Evolutionary conservation across 1,140 invertebrate genomes (phyloP).

Genomic region (Luehdorfia chinensis): DNA sequence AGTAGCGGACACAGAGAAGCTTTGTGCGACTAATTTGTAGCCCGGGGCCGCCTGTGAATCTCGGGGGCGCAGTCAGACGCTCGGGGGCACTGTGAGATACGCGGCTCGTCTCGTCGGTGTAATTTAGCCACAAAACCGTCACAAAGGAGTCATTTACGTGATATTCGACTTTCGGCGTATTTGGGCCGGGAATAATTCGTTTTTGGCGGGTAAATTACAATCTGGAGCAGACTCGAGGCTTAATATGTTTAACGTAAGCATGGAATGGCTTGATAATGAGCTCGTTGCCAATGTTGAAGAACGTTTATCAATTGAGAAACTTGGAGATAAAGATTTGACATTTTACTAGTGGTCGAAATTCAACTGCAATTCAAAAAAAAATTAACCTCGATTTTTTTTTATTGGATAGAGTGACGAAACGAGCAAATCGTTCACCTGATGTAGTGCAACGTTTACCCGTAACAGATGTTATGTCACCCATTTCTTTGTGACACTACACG

Average conservation of each 20-base stretch:
- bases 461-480: too few species aligned
- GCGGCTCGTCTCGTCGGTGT: neutral
- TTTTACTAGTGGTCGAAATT: too few species aligned
- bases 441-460: too few species aligned
- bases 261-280: neutral
- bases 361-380: too few species aligned
- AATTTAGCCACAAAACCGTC: conserved; percentile 20
- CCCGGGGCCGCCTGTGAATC: conserved; percentile 19
- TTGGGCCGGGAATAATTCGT: conserved; percentile 24
- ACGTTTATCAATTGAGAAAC: too few species aligned
- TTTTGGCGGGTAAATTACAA: conserved; percentile 20
- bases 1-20: conserved; percentile 31
- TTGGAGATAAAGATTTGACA: too few species aligned
- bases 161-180: conserved; percentile 23
- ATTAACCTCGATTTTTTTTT: too few species aligned
- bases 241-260: neutral
- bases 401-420: too few species aligned
- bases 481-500: too few species aligned
- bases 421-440: too few species aligned
- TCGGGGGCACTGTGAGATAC: neutral
- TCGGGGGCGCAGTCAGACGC: neutral
- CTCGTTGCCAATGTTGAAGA: neutral
- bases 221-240: neutral
- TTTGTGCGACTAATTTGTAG: conserved; percentile 29
- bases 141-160: conserved; percentile 29